Percentiles rank a stretch among this genome's conserved stretches.
phyloP scores from a whole-genome alignment of 30 jellyfish, hydroid and myxozoan species.

The Hydractinia symbiolongicarpus region DNA sequence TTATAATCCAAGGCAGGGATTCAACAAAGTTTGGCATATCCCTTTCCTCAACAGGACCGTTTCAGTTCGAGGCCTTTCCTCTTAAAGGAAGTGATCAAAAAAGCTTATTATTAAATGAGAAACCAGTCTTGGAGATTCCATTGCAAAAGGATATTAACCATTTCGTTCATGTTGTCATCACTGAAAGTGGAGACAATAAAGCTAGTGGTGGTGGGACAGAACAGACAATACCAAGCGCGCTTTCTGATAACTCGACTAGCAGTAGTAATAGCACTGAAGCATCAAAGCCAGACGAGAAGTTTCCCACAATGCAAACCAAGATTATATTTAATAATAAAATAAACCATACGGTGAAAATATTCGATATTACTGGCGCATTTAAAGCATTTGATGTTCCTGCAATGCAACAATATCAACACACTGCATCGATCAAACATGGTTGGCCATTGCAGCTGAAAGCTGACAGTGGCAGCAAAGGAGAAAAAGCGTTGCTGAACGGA shows the following conservation, averaged over 20 bases:
- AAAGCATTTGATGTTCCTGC: constrained; percentile 62
- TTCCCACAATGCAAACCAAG: constrained; percentile 3
- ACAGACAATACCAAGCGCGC: not conserved
- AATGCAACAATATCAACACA: constrained; percentile 28
- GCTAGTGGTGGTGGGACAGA: not conserved
- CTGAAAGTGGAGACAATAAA: constrained; percentile 14
- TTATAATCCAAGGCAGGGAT: constrained; percentile 63
- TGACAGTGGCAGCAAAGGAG: constrained; percentile 39
- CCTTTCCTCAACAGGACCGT: constrained; percentile 45
- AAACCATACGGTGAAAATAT: constrained; percentile 23
- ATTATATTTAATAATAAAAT: constrained; percentile 18
- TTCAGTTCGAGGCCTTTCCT: constrained; percentile 42
- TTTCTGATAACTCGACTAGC: not conserved
- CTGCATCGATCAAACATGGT: constrained; percentile 46
- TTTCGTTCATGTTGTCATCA: constrained; percentile 54
- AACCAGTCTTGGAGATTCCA: constrained; percentile 43
- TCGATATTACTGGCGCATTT: constrained; percentile 78
- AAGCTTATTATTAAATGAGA: constrained; percentile 46
- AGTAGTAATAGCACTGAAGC: constrained; percentile 32
- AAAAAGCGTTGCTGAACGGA: constrained; percentile 70
- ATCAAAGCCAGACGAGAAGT: not conserved
- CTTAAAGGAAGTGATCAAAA: constrained; percentile 46
- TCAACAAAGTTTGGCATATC: constrained; percentile 67
- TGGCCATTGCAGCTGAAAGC: constrained; percentile 89
- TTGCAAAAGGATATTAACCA: constrained; percentile 58